Base-by-base conservation (phyloP, 1,140 invertebrate species). In the Trachymyrmex cornetzi region DNA sequence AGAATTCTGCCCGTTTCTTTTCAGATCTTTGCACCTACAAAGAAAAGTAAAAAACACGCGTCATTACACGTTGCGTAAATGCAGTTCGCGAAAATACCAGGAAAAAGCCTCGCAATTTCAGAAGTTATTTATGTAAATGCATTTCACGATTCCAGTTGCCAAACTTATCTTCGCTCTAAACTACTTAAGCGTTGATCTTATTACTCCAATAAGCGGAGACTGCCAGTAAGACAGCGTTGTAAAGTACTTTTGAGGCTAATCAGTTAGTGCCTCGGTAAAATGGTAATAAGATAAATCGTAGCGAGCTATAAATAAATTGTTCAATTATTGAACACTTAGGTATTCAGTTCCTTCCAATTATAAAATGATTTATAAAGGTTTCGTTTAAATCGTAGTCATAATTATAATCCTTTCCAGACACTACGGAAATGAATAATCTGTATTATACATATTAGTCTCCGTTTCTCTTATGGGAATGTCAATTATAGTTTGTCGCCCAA, bases 101-200 rank as follows among this genome's bases (percentile, higher is more conserved):
- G 55, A 75, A 75, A 75, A 84, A 84, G 24, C 30, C 38, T 24
- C 12, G 24, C 55, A 75, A 75, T 84, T 84, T 74, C 4, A 61
- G n/a, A 59, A 64, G 69, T 84, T 84, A 75, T 74, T 84, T 75
- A 75, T 84, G 80, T 57, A 84, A 84, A 84, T 48, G 80, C 53
- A 74, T 84, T 84, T 50, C 44, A 53, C 80, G 53, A 84, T 74
- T 84, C 27, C 67, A 61, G 69, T 84, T 84, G 69, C 69, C 80
- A 84, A 84, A 84, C 80, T 84, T 84, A 84, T 84, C 80, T 75
- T 30, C 53, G 3, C 38, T 75, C 38, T 84, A 84, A 84, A 74
- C 80, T 84, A 84, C 38, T 84, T 84, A 84, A 75, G 55, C 69
- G 80, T 61, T 84, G 80, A 84, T 84, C 38, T 57, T 84, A 75